Conservation (phyloP, 1,140 invertebrate species). For the Neotoxoptera formosana region DNA sequence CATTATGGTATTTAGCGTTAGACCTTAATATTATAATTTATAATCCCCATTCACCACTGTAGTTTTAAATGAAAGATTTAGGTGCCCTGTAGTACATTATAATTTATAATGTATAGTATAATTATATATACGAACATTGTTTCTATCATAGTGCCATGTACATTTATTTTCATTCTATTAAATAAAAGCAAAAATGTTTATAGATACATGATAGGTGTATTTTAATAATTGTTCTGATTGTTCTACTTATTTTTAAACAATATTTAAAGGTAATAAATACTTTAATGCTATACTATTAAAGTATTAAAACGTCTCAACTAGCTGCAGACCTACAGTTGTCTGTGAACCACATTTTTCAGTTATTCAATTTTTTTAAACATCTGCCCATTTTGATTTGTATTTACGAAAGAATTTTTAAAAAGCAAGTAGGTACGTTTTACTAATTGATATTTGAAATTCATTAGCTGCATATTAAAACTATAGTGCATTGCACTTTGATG, state of each 20-base stretch:
- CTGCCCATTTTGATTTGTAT: neutral
- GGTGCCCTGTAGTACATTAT: neutral
- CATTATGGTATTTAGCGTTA: neutral
- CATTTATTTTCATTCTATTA: neutral
- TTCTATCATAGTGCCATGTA: too few species aligned
- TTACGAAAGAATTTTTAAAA: neutral
- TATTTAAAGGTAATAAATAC: neutral
- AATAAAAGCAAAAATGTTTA: neutral
- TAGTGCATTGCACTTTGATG: neutral
- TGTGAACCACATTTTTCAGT: neutral
- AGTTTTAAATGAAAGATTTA: neutral
- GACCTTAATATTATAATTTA: neutral
- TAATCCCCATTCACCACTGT: neutral
- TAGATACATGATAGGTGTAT: neutral
- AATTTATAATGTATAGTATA: neutral
- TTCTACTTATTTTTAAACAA: neutral
- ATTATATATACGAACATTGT: neutral
- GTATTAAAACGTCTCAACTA: neutral
- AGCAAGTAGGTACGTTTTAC: neutral
- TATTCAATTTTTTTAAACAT: neutral
- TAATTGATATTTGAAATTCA: neutral
- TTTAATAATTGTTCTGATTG: neutral
- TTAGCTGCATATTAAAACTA: neutral
- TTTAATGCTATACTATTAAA: neutral
- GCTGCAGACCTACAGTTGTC: neutral